phyloP scores from a whole-genome alignment of 1,140 invertebrate genomes.

The Hycleus phaleratus region DNA sequence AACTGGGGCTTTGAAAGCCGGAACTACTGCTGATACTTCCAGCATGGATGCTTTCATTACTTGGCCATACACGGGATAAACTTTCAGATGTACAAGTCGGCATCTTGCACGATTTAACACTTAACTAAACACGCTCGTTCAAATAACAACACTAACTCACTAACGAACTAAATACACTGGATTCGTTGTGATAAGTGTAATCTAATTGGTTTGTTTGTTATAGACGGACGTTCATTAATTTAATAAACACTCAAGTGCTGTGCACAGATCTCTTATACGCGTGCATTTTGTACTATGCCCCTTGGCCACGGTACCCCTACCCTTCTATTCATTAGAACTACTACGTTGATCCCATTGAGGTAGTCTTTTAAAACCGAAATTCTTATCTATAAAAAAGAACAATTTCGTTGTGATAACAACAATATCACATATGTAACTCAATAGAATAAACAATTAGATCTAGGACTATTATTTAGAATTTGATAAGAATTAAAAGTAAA shows the following conservation, averaged over 20 bases:
- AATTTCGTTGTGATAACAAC: too few species aligned
- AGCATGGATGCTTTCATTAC: slow-evolving; percentile 38
- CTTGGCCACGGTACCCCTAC: slow-evolving; percentile 11
- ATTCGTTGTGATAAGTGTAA: background rate
- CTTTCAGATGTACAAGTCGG: slow-evolving; percentile 58
- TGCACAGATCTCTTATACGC: slow-evolving; percentile 16
- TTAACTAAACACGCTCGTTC: background rate
- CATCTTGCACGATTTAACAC: slow-evolving; percentile 41
- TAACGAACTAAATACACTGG: background rate
- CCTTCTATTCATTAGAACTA: slow-evolving; percentile 1
- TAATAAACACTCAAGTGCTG: slow-evolving; percentile 7
- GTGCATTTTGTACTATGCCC: slow-evolving; percentile 19
- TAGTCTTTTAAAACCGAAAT: slow-evolving; percentile 17
- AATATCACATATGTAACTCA: too few species aligned
- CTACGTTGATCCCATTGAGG: slow-evolving; percentile 21
- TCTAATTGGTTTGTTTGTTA: background rate
- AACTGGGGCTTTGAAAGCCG: slow-evolving; percentile 47
- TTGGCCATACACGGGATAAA: slow-evolving; percentile 44
- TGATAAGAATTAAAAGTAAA: too few species aligned
- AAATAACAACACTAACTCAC: too few species aligned
- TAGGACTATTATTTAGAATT: too few species aligned
- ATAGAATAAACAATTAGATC: too few species aligned
- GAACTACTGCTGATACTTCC: slow-evolving; percentile 40
- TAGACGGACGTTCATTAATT: slow-evolving; percentile 3
- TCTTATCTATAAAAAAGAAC: too few species aligned